Percentiles rank a stretch among this genome's conserved stretches.
These are phyloP conservation scores for Notolabrus celidotus DNA, from an alignment of 2,797 vertebrate genomes.

Conservation along the genomic window DNA sequence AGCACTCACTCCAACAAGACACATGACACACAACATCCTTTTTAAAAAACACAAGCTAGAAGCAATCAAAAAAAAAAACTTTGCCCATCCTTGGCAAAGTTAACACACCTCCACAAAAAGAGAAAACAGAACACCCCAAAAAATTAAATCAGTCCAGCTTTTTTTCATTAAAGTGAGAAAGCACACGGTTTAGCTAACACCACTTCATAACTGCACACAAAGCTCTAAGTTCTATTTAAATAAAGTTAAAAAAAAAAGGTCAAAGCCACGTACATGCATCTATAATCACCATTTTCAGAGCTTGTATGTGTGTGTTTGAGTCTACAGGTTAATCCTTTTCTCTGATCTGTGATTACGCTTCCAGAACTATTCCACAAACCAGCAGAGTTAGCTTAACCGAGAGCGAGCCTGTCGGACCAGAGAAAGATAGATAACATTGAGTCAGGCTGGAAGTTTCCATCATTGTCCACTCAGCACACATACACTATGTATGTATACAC, in stretches of 20 bases:
- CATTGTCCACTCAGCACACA: conserved; percentile 68
- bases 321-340: conserved; percentile 94
- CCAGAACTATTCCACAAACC: conserved; percentile 99
- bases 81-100: conserved; percentile 79
- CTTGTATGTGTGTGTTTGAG: conserved; percentile 96
- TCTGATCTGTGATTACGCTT: conserved; percentile 92
- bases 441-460: conserved; percentile 91
- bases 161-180: conserved; percentile 88
- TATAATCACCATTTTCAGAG: conserved; percentile 99
- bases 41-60: conserved; percentile 87
- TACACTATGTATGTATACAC: conserved; percentile 30
- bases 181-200: conserved; percentile 99
- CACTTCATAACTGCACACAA: conserved; percentile 99
- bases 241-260: conserved; percentile 72
- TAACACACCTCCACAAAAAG: conserved; percentile 84
- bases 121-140: conserved; percentile 87
- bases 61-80: conserved; percentile 83
- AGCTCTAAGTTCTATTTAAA: conserved; percentile 95
- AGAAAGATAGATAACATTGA: conserved; percentile 99
- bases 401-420: conserved; percentile 99
- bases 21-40: conserved; percentile 82
- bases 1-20: conserved; percentile 80
- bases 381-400: conserved; percentile 98
- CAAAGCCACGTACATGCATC: conserved; percentile 96
- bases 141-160: conserved; percentile 87